Evolutionary conservation across 2,113 vertebrate species (phyloP), one percentile per base, ranked within the genome.

Genomic region (Petrocephalus zakoni): DNA sequence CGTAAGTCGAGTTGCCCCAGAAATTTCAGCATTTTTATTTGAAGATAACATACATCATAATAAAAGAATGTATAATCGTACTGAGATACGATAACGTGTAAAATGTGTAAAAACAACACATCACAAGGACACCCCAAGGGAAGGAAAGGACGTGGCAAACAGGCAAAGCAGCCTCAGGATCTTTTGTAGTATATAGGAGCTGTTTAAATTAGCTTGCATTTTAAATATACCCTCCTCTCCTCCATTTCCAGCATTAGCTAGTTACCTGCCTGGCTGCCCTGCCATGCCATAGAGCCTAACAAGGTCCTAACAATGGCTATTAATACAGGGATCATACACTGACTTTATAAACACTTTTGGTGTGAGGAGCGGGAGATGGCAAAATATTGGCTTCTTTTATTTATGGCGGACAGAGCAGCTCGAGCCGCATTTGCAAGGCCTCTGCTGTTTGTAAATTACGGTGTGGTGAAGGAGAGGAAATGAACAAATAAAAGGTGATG

Each of bases 121-220:
- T 13, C 15, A 7, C 34, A 19, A 78, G 25, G 61, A 68, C 61
- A 29, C 61, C 25, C 61, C 61, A 29, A 29, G 25, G 15, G 75
- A 42, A 81, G 81, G 19, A n/a, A 47, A 13, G 46, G 42, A 49
- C 10, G 22, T n/a, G 17, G 56, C 21, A 11, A 37, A 46, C 22
- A 25, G 34, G 21, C 37, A 37, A 37, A 25, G 37, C 37, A 4
- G 86, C 86, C 37, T 47, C 56, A 21, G 25, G 86, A 5, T 25
- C 9, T 13, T 52, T 29, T 34, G n/a, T 13, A 25, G 46, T 25
- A 52, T 49, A 25, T 34, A 21, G 52, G 34, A 37, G 3, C 84
- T n/a, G 3, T 55, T 55, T 55, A 19, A 86, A 86, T 86, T 86
- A 55, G 13, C 52, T 86, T 86, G 84, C 17, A 55, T 86, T 55